Conservation (phyloP, 2,113 vertebrate genomes). For the Pachypanchax playfairii region DNA sequence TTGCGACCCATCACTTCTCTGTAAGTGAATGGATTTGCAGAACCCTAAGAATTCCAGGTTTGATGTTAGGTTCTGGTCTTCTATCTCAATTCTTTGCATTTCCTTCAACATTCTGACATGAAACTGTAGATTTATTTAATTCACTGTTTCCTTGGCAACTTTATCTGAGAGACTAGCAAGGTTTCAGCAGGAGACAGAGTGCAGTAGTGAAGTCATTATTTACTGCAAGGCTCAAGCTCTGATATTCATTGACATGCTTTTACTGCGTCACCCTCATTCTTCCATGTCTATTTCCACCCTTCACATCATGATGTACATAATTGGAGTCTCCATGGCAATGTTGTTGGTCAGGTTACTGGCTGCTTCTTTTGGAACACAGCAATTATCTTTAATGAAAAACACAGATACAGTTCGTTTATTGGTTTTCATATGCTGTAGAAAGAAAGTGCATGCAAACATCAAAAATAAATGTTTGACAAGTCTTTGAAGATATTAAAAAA, state of each 20-base stretch:
- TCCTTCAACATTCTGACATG: conserved; percentile 65
- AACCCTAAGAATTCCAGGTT: conserved; percentile 20
- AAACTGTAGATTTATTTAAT: conserved; percentile 71
- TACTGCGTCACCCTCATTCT: conserved; percentile 56
- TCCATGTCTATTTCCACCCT: conserved; percentile 62
- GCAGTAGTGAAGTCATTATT: conserved; percentile 72
- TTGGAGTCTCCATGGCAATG: conserved; percentile 81
- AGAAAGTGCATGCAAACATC: conserved; percentile 13
- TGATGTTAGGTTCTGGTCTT: conserved; percentile 35
- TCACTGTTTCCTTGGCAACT: conserved; percentile 82
- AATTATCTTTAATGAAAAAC: conserved; percentile 48
- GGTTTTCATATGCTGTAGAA: conserved; percentile 16
- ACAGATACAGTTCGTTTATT: conserved; percentile 9
- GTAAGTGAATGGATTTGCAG: not conserved
- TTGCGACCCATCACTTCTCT: not conserved
- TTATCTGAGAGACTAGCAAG: conserved; percentile 62
- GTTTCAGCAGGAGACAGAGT: conserved; percentile 71
- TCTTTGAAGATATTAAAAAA: not conserved
- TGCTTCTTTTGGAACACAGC: conserved; percentile 63
- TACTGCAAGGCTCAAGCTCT: conserved; percentile 73
- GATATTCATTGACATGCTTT: conserved; percentile 71
- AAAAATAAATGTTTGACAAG: conserved; percentile 3
- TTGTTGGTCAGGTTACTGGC: conserved; percentile 53
- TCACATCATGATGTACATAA: conserved; percentile 72
- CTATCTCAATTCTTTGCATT: conserved; percentile 37